Conservation (phyloP, 2,113 vertebrate genomes). For the Guaruba guarouba region DNA sequence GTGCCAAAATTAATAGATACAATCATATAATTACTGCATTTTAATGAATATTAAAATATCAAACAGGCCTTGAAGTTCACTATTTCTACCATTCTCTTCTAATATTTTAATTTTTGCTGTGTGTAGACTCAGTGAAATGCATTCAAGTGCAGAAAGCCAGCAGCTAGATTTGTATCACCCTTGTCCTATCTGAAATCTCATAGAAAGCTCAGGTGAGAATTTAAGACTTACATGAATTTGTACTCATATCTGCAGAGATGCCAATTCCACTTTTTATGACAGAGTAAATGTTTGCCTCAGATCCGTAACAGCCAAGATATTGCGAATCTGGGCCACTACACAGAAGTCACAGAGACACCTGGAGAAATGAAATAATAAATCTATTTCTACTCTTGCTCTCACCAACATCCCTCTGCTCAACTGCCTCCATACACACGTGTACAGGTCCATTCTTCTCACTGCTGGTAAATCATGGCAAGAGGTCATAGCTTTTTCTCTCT, state of each 20-base stretch:
- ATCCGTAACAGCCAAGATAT: background rate
- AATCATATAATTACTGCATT: constrained; percentile 43
- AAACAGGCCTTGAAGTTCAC: background rate
- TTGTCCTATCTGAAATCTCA: background rate
- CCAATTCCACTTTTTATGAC: background rate
- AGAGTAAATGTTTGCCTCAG: fast-evolving
- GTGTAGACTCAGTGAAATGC: background rate
- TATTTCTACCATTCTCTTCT: background rate
- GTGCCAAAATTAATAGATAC: constrained; percentile 47
- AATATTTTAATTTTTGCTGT: background rate
- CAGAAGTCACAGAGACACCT: background rate
- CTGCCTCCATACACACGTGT: fast-evolving
- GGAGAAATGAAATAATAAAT: background rate
- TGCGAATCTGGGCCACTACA: fast-evolving
- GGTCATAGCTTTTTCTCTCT: background rate
- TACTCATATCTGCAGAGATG: background rate
- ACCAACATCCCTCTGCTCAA: background rate
- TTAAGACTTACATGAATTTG: background rate
- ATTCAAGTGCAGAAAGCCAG: background rate
- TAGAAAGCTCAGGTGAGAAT: background rate
- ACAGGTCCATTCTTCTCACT: background rate
- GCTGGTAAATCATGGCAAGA: fast-evolving
- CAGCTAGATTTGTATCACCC: background rate
- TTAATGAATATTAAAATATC: constrained; percentile 22
- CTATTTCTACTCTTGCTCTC: background rate